Conservation (phyloP, 2,888 invertebrate genomes). For the Scaeva pyrastri region DNA sequence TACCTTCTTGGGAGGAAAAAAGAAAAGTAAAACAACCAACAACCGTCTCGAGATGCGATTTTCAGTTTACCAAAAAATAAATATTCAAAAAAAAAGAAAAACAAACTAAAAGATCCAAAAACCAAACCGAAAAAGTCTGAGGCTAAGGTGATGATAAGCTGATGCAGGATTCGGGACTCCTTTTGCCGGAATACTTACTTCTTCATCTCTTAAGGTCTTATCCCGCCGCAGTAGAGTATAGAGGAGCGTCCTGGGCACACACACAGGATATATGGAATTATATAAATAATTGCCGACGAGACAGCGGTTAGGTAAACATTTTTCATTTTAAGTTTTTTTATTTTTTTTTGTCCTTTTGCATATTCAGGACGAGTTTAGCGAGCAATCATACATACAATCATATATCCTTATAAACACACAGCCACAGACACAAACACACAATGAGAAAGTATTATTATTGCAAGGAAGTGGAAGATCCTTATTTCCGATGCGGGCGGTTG, state of each 20-base stretch:
- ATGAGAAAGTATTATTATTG: constrained; percentile 60
- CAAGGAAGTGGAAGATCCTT: constrained; percentile 65
- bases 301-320: constrained; percentile 75
- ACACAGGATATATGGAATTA: constrained; percentile 75
- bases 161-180: constrained; percentile 42
- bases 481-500: constrained; percentile 64
- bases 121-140: constrained; percentile 43
- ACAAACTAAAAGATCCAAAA: constrained; percentile 13
- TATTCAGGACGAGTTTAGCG: constrained; percentile 44
- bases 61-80: constrained; percentile 36
- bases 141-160: constrained; percentile 72
- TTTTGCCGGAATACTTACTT: constrained; percentile 2
- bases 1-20: constrained; percentile 44
- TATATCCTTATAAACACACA: neutral
- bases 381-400: constrained; percentile 34
- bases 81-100: constrained; percentile 15
- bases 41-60: constrained; percentile 71
- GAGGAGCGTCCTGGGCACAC: constrained; percentile 39
- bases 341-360: constrained; percentile 50
- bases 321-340: constrained; percentile 50
- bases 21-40: constrained; percentile 65
- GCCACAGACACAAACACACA: constrained; percentile 5
- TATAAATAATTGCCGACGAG: constrained; percentile 76
- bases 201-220: constrained; percentile 9
- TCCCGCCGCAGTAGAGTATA: neutral